Base-by-base conservation (phyloP, 2,888 invertebrate species). In the Cabera pusaria region DNA sequence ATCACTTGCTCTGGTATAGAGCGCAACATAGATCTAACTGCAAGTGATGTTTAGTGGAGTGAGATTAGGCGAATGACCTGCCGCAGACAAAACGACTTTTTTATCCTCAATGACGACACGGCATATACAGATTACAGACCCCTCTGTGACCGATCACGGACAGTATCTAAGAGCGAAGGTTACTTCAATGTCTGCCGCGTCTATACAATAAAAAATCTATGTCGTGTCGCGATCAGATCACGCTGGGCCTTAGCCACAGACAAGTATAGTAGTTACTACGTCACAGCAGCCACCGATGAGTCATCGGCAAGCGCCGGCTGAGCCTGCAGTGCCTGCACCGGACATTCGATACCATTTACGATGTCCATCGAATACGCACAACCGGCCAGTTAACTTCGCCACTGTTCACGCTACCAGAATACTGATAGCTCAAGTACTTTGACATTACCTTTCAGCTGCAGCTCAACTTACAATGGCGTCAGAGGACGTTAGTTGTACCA, bases 231-330 rank as follows among this genome's bases (percentile, higher is more conserved):
- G 64, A 64, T 67, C 65, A 56, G 65, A 71, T 69, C 69, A 64
- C 62, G 58, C 54, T 56, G 56, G 59, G 56, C 56, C n/a, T n/a
- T n/a, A n/a, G n/a, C n/a, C n/a, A n/a, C n/a, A n/a, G n/a, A n/a
- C n/a, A n/a, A n/a, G n/a, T n/a, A n/a, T n/a, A n/a, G n/a, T n/a
- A n/a, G n/a, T n/a, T n/a, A n/a, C n/a, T n/a, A n/a, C n/a, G n/a
- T n/a, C n/a, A n/a, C n/a, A n/a, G 56, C 72, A 66, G 64, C 64
- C 64, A 61, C 68, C 56, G 59, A 61, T 74, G 77, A 76, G 58
- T 74, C 75, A 76, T 31, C 56, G 59, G 54, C 44, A 50, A 51
- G 49, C 51, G 58, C 55, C 52, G 48, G 43, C 49, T 48, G 52
- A 46, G 56, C 18, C 7, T 26, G 29, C 28, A 55, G 52, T 45